Base-by-base conservation (phyloP, 2,113 vertebrate species). In the Dolichotis patagonum region DNA sequence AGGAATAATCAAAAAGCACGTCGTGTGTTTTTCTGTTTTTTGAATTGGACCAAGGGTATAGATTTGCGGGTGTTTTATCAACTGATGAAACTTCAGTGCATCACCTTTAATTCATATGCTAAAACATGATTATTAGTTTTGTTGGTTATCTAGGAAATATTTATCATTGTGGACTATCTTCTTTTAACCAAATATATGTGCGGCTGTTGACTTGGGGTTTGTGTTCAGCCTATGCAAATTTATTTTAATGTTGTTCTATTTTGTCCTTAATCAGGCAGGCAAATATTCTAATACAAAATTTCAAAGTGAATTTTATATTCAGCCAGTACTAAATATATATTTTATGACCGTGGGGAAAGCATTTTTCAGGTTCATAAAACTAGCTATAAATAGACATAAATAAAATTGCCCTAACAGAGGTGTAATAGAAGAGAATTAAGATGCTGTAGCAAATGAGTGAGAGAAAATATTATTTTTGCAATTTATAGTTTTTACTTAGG, bases 201-300 rank as follows among this genome's bases (percentile, higher is more conserved):
- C 60, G 49, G 26, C 67, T 52, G 3, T 73, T 43, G 89, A 38
- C 81, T 65, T 49, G n/a, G 3, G n/a, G 3, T 86, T 94, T 95
- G n/a, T 88, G 58, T 95, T 88, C 73, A 91, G 26, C 35, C 24
- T 75, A 35, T 94, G 83, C 85, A 97, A 41, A 94, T 96, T 90
- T 88, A 95, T 95, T 94, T 94, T 83, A 95, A 86, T 95, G 84
- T n/a, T 75, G 12, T 75, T 90, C 24, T 96, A 35, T 86, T 96
- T 90, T 52, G 62, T 94, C 35, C 91, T 94, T 73, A 69, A 94
- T 91, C 60, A 97, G 52, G 20, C 43, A 95, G 58, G 58, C 62
- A 92, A 84, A 82, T 88, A 96, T 81, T 95, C 93, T 92, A 94
- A 97, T 96, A 90, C 85, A 96, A 95, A 78, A 11, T 88, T 94